Evolutionary conservation across 2,797 vertebrate species (phyloP), one percentile per base, ranked within the genome.

Genomic region (Rousettus madagascariensis): DNA sequence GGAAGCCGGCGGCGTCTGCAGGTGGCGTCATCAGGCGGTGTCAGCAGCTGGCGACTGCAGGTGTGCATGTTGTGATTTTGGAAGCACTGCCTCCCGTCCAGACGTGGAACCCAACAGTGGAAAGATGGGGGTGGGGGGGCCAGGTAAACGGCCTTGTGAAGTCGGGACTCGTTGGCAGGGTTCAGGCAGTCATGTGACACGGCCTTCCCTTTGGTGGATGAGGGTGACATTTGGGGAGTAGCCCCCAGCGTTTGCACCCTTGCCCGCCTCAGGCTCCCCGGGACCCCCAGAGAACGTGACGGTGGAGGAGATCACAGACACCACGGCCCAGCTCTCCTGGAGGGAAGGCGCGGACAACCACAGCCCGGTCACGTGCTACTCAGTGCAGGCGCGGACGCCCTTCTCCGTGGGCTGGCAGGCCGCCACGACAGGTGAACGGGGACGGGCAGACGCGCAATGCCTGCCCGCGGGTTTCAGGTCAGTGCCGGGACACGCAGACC

Each of bases 401-500:
- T 99, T 99, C 97, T 99, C 99, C 6, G 98, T 99, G 26, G 99
- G 99, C 86, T 99, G 99, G 99, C 99, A 99, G 97, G 98, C 98
- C 28, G 98, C 99, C 95, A 98, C 98, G 96, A 99, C 99, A 98
- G 99, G 99, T 99, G 98, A 97, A 51, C 15, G 36, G 36, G 16
- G 22, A 1, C 69, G 13, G 33, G 0, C 0, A 15, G 51, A 41
- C 38, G 0, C 57, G 2, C 9, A 16, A 11, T 5, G 7, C 3
- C 2, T 4, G 46, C 22, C 38, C 16, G 22, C 63, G 65, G 16
- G 26, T 59, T 8, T 87, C 61, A 78, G 22, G 11, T 36, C n/a
- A 1, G 51, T 19, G 1, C 19, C 75, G 4, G 49, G 17, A 4
- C 30, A 9, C 22, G 4, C 13, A 2, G 78, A 17, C 77, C 57